Percentiles rank a stretch among this genome's conserved stretches.
Conservation (phyloP, 2,888 invertebrate species). For the Callosobruchus maculatus region DNA sequence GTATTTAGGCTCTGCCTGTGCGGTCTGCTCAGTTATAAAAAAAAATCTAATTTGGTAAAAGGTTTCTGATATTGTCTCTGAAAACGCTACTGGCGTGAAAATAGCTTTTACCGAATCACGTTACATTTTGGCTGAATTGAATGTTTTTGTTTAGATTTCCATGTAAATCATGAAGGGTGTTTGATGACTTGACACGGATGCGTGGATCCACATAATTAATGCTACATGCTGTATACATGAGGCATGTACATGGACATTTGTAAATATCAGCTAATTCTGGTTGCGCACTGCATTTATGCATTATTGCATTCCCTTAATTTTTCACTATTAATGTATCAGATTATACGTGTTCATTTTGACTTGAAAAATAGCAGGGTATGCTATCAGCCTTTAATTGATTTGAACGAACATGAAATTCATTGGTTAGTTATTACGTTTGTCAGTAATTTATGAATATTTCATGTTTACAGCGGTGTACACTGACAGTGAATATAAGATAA, state of each 20-base stretch:
- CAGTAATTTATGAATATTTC: background rate
- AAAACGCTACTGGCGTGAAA: no score
- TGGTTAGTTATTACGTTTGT: background rate
- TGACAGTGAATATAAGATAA: background rate
- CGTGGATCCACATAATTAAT: background rate
- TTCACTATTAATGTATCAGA: slow-evolving; percentile 27
- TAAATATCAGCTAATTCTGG: background rate
- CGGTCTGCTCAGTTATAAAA: no score
- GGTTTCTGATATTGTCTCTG: no score
- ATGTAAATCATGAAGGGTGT: background rate
- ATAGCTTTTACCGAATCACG: background rate
- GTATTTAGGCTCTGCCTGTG: no score
- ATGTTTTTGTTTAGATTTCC: background rate
- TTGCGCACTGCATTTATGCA: slow-evolving; percentile 20
- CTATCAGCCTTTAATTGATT: background rate
- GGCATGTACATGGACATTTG: background rate
- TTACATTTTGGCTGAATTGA: background rate
- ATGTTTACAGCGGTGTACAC: background rate
- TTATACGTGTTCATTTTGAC: slow-evolving; percentile 22
- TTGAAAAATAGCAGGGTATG: background rate
- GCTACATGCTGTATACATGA: background rate
- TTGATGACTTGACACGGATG: background rate
- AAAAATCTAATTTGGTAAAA: no score
- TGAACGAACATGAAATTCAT: background rate
- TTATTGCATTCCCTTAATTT: slow-evolving; percentile 30